Conservation (phyloP, 2,797 vertebrate species). For the Kryptopterus vitreolus region DNA sequence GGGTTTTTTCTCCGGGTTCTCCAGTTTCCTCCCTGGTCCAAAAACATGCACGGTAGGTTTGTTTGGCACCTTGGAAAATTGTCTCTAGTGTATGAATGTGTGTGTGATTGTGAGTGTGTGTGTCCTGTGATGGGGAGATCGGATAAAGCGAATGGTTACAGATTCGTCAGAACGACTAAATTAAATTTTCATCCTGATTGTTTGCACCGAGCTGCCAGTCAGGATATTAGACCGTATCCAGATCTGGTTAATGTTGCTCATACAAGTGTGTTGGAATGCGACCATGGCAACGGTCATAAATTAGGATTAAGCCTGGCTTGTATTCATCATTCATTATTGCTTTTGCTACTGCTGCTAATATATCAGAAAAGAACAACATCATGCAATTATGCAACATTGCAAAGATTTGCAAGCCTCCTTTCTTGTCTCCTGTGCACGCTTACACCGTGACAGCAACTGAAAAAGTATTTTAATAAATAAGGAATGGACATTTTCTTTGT, state of each 20-base stretch:
- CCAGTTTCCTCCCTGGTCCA: too few species aligned
- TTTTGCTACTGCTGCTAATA: not conserved
- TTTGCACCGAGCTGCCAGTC: not conserved
- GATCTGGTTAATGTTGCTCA: not conserved
- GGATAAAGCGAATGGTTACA: too few species aligned
- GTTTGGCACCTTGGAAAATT: too few species aligned
- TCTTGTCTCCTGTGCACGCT: not conserved
- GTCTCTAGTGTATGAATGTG: too few species aligned
- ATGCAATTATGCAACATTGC: not conserved
- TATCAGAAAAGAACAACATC: not conserved
- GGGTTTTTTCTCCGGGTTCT: too few species aligned
- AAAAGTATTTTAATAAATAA: not conserved
- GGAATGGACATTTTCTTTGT: not conserved
- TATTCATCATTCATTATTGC: not conserved
- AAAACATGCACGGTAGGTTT: too few species aligned
- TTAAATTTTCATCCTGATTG: not conserved
- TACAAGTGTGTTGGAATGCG: not conserved
- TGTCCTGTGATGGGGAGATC: too few species aligned
- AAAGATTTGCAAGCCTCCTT: not conserved
- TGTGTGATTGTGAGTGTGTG: too few species aligned
- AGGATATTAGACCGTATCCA: conserved; percentile 11
- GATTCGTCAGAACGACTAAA: not conserved
- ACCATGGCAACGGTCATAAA: conserved; percentile 6
- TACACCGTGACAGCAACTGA: too few species aligned
- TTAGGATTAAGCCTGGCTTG: not conserved